Evolutionary conservation across 2,888 invertebrate genomes (phyloP).

Genomic region (Apantesis nais): DNA sequence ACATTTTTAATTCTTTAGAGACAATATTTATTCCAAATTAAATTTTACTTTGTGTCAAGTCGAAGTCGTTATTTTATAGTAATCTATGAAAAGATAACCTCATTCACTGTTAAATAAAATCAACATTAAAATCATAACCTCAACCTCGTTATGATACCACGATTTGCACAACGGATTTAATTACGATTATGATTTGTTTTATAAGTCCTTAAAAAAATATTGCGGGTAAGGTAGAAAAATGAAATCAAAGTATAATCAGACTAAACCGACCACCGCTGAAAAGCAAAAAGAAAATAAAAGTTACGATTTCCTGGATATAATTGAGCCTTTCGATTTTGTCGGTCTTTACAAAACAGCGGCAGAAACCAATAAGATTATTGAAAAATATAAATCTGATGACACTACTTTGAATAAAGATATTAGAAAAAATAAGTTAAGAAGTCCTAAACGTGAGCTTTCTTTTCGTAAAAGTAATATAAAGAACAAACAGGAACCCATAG

Average conservation of each 20-base stretch:
- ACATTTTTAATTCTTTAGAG: background rate
- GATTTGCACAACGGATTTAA: slow-evolving; percentile 12
- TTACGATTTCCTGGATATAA: slow-evolving; percentile 15
- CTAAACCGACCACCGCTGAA: slow-evolving; percentile 42
- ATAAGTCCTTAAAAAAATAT: slow-evolving; percentile 26
- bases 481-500: slow-evolving; percentile 47
- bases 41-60: background rate
- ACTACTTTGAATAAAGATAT: slow-evolving; percentile 37
- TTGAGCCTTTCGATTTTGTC: slow-evolving; percentile 59
- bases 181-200: slow-evolving; percentile 40
- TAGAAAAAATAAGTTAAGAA: slow-evolving; percentile 36
- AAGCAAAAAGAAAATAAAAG: slow-evolving; percentile 42
- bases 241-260: slow-evolving; percentile 65
- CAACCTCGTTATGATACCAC: slow-evolving; percentile 17
- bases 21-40: background rate
- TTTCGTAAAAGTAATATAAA: slow-evolving; percentile 58
- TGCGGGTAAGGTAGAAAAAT: slow-evolving; percentile 44
- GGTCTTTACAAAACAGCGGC: slow-evolving; percentile 64
- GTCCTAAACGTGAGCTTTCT: slow-evolving; percentile 48
- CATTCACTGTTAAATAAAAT: background rate
- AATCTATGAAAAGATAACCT: slow-evolving; percentile 12
- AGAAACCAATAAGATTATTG: slow-evolving; percentile 57
- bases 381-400: slow-evolving; percentile 45
- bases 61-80: background rate
- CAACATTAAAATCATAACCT: slow-evolving; percentile 38